Evolutionary conservation across 2,888 invertebrate genomes (phyloP).

Genomic region (Troides helena): DNA sequence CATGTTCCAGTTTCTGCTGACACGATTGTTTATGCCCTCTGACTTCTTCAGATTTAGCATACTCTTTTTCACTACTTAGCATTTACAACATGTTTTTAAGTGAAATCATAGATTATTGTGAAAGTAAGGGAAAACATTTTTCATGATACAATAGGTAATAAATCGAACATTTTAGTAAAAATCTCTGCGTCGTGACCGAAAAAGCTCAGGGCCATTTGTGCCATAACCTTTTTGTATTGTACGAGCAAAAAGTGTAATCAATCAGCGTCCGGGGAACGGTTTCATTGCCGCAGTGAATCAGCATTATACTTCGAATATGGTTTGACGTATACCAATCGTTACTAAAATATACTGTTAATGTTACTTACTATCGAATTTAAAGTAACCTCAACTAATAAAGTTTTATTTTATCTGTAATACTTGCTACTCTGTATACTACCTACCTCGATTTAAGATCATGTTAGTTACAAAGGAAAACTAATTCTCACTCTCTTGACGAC

Average conservation of each 20-base stretch:
- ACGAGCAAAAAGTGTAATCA: conserved; percentile 20
- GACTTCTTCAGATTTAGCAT: neutral
- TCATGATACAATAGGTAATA: neutral
- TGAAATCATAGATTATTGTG: neutral
- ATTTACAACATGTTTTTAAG: neutral
- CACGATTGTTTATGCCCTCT: neutral
- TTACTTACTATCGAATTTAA: no score
- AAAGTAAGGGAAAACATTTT: neutral
- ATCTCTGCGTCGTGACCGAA: conserved; percentile 10
- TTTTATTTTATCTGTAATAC: no score
- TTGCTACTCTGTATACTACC: no score
- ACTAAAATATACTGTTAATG: neutral
- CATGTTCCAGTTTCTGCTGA: neutral
- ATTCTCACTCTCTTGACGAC: no score
- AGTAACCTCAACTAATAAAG: no score
- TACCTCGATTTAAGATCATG: no score
- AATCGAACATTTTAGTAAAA: neutral
- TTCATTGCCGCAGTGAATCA: conserved; percentile 22
- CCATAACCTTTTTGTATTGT: conserved; percentile 19
- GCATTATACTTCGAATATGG: conserved; percentile 12
- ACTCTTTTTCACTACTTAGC: neutral
- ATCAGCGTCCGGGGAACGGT: conserved; percentile 15
- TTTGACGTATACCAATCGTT: conserved; percentile 1
- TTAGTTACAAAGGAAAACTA: no score
- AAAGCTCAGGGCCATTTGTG: conserved; percentile 21